phyloP scores from a whole-genome alignment of 2,888 invertebrate genomes.

The Neoscelio sp. region DNA sequence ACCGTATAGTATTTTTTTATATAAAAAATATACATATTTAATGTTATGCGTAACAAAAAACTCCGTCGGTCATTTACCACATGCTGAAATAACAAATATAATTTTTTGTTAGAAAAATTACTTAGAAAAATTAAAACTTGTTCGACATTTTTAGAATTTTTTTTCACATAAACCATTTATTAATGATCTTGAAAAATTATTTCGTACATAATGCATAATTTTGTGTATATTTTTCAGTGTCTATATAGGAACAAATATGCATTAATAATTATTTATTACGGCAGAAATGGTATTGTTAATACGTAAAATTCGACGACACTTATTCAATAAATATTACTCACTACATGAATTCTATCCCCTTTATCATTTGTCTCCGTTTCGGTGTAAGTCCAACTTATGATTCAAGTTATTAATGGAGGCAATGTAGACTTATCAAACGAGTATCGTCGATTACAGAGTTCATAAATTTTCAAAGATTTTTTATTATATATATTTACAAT shows the following conservation, averaged over 20 bases:
- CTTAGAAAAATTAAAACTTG: too few relatives aligned
- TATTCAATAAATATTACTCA: constrained; percentile 55
- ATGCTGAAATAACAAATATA: too few relatives aligned
- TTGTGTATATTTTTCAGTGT: constrained; percentile 28
- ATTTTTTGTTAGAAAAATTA: not conserved
- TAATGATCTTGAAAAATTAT: too few relatives aligned
- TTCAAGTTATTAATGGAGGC: constrained; percentile 10
- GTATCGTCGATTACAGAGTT: constrained; percentile 58
- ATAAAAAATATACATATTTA: too few relatives aligned
- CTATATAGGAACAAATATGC: constrained; percentile 54
- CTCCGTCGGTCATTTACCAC: too few relatives aligned
- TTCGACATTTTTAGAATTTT: too few relatives aligned
- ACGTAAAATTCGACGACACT: constrained; percentile 59
- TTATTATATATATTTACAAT: constrained; percentile 46
- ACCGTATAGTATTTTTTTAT: too few relatives aligned
- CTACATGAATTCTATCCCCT: not conserved
- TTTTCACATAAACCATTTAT: not conserved
- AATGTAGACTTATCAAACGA: constrained; percentile 59
- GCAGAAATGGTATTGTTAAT: constrained; percentile 38
- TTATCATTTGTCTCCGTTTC: not conserved
- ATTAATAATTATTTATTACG: constrained; percentile 36
- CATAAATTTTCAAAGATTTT: constrained; percentile 9
- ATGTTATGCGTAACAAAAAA: too few relatives aligned
- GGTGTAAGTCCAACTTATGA: constrained; percentile 14
- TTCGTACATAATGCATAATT: constrained; percentile 15